Evolutionary conservation across 2,113 vertebrate genomes (phyloP), one percentile per base, ranked within the genome.

Genomic region (Emydura subglobosa): DNA sequence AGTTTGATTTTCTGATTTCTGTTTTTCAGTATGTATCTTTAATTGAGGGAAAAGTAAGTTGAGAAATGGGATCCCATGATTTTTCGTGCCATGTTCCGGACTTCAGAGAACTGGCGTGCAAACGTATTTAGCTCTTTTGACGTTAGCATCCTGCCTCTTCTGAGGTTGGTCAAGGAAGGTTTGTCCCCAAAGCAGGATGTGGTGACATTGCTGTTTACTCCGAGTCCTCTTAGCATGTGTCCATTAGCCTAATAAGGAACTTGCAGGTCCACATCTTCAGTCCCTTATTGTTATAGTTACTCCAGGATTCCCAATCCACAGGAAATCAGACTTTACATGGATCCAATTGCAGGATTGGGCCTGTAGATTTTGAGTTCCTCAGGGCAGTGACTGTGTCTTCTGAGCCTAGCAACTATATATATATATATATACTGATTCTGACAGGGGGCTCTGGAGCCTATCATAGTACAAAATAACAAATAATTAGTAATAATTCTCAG

Each of bases 401-500:
- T 59, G 0, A 39, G 50, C 74, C 42, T 78, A 27, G 6, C 25
- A 78, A 2, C 74, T 50, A 79, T 94, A 85, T 10, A 50, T 88
- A 91, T 93, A 50, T 12, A 50, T 9, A 50, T 12, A 50, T 12
- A 50, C 10, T 96, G 92, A 93, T 83, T 79, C 81, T 55, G 86
- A 83, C 65, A 50, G 42, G 44, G 76, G 86, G 34, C 65, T 76
- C 53, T 74, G 19, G 86, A 50, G 76, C 53, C 79, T 82, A 72
- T 44, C 42, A 68, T 55, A 82, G 79, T 72, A 84, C 27, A 86
- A 84, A 39, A 78, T 81, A 86, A 87, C 44, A 87, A 50, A 83
- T 87, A 83, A 68, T 68, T 83, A 79, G 96, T 94, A 95, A 90
- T 95, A 96, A 95, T 92, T 96, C 92, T 91, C 89, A 89, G 93